phyloP scores from a whole-genome alignment of 2,888 invertebrate species.

The Erannis defoliaria region DNA sequence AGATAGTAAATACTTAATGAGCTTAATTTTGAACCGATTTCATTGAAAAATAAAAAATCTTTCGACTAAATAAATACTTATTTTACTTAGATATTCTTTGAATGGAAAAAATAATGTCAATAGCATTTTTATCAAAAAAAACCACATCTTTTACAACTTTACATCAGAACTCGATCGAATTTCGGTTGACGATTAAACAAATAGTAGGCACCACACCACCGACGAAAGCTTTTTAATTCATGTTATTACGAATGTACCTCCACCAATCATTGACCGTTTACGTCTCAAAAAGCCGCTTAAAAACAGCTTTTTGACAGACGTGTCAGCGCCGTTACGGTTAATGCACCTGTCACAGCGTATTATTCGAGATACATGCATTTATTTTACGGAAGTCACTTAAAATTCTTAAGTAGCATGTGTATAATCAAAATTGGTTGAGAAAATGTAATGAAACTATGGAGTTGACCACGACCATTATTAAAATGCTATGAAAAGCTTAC shows the following conservation, averaged over 20 bases:
- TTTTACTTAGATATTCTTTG: too few species aligned
- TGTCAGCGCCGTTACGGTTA: conserved; percentile 35
- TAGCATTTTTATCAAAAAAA: too few species aligned
- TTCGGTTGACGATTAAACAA: too few species aligned
- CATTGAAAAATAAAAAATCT: too few species aligned
- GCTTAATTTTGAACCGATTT: too few species aligned
- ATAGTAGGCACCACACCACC: conserved; percentile 16
- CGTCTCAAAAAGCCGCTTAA: conserved; percentile 12
- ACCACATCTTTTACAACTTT: not conserved
- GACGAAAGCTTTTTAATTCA: conserved; percentile 30
- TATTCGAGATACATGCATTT: conserved; percentile 45
- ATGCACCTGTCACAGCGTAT: conserved; percentile 46
- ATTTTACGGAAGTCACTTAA: conserved; percentile 34
- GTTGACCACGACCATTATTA: not conserved
- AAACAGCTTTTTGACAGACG: conserved; percentile 33
- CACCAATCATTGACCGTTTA: conserved; percentile 33
- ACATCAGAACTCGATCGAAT: not conserved
- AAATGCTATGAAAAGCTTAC: not conserved
- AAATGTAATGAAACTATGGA: not conserved
- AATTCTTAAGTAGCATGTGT: conserved; percentile 8
- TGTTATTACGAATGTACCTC: conserved; percentile 32
- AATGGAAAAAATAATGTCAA: too few species aligned
- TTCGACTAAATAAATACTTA: too few species aligned
- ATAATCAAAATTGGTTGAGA: conserved; percentile 7
- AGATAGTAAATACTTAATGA: too few species aligned